Conservation (phyloP, 92 coral and sea anemone genomes). For the Palythoa caribaeorum region DNA sequence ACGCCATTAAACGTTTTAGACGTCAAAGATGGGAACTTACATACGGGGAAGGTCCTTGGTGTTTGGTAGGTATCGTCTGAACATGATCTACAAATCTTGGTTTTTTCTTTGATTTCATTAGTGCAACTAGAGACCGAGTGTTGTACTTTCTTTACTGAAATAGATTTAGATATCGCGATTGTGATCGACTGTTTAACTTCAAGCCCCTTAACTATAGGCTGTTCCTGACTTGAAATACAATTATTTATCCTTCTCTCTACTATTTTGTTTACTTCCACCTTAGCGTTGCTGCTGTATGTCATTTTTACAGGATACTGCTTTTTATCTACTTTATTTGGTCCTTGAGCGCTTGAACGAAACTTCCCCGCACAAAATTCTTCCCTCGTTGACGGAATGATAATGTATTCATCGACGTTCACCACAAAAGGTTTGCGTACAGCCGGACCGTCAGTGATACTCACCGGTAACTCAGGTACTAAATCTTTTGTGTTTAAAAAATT, state of each 20-base stretch:
- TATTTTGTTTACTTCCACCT: background rate
- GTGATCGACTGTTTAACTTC: constrained; percentile 6
- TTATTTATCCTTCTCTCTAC: background rate
- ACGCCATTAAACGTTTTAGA: constrained; percentile 49
- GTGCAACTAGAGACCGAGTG: background rate
- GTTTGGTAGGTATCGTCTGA: constrained; percentile 15
- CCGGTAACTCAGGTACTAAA: background rate
- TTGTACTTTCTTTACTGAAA: background rate
- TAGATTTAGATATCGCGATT: background rate
- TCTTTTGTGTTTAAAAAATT: constrained; percentile 58
- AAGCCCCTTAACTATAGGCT: background rate
- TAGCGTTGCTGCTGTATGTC: background rate
- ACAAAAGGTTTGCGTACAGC: background rate
- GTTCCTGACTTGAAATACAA: background rate
- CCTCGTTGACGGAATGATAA: constrained; percentile 82
- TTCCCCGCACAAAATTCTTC: constrained; percentile 82
- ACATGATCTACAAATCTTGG: constrained; percentile 24
- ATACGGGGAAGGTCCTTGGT: constrained; percentile 26
- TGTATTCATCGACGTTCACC: constrained; percentile 73
- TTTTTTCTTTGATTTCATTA: constrained; percentile 2
- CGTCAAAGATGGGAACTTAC: constrained; percentile 48
- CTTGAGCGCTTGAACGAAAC: constrained; percentile 59
- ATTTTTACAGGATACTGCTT: background rate
- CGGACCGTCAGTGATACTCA: background rate
- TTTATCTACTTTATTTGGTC: background rate